Conservation (phyloP, 2,797 vertebrate species). For the Rhodeus uyekii region DNA sequence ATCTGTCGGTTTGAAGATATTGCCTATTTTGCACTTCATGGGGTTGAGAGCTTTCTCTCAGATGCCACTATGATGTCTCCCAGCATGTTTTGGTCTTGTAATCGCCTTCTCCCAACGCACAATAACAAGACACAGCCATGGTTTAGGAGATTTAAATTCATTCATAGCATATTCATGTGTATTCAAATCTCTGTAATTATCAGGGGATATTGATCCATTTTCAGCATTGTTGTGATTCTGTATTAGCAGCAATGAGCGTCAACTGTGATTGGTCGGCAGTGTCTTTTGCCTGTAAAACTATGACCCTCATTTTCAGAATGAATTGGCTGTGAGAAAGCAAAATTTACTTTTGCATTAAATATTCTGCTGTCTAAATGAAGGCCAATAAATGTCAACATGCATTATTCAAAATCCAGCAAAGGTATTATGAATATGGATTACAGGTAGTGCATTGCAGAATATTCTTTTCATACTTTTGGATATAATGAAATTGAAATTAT, state of each 20-base stretch:
- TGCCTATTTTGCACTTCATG: slow-evolving; percentile 7
- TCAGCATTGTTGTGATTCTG: not conserved
- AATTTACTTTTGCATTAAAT: slow-evolving; percentile 30
- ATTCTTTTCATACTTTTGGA: not conserved
- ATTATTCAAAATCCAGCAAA: slow-evolving; percentile 37
- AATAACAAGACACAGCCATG: not conserved
- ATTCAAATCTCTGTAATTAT: slow-evolving; percentile 7
- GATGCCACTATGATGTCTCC: not conserved
- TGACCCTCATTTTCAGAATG: slow-evolving; percentile 27
- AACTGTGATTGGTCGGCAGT: slow-evolving; percentile 16
- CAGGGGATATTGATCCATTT: slow-evolving; percentile 17
- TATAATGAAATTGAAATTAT: not conserved
- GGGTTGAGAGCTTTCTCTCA: slow-evolving; percentile 4
- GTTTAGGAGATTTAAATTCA: slow-evolving; percentile 22
- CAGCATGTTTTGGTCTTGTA: slow-evolving; percentile 16
- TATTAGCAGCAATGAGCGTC: not conserved
- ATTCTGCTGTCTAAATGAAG: slow-evolving; percentile 24
- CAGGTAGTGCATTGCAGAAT: not conserved
- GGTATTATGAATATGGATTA: slow-evolving; percentile 31
- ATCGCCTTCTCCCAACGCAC: not conserved
- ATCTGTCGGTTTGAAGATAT: slow-evolving; percentile 35
- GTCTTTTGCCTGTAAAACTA: slow-evolving; percentile 9
- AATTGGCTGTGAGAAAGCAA: slow-evolving; percentile 14
- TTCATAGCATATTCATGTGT: slow-evolving; percentile 25
- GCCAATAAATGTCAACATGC: slow-evolving; percentile 31